Conservation (phyloP, 2,888 invertebrate species). For the Venustoraphidia nigricollis region DNA sequence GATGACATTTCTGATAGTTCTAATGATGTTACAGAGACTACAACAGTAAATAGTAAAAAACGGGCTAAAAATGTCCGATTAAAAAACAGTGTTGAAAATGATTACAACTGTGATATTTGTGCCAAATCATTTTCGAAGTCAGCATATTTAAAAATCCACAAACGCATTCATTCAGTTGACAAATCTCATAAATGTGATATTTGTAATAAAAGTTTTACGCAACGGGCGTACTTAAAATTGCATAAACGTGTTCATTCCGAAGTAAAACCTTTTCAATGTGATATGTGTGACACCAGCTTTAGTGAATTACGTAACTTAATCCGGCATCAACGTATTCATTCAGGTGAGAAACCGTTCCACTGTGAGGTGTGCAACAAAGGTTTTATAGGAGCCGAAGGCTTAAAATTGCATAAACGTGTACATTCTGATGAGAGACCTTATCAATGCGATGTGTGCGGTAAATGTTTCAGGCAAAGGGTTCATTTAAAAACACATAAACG, state of each 20-base stretch:
- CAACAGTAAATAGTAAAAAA: too few species aligned
- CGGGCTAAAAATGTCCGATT: too few species aligned
- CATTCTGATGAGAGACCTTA: too few species aligned
- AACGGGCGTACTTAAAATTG: neutral
- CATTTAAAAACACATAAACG: too few species aligned
- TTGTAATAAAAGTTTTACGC: conserved; percentile 2
- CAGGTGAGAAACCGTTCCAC: conserved; percentile 3
- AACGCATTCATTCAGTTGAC: neutral
- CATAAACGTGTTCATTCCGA: conserved; percentile 3
- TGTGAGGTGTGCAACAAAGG: conserved; percentile 2
- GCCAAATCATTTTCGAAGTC: neutral
- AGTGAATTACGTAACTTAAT: neutral
- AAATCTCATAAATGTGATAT: conserved; percentile 4
- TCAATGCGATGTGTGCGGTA: too few species aligned
- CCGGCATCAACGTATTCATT: neutral
- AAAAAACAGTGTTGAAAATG: neutral
- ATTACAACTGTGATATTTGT: neutral
- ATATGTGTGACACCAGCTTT: neutral
- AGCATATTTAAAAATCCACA: conserved; percentile 1
- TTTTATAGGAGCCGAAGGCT: neutral
- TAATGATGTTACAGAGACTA: too few species aligned
- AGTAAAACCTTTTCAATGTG: conserved; percentile 2
- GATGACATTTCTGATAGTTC: too few species aligned
- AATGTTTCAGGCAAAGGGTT: too few species aligned
- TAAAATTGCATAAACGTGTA: too few species aligned